A percentile compares a stretch with the other conserved stretches of the same genome.
Conservation (phyloP, 30 jellyfish, hydroid and myxozoan species). For the Pseudorhiza aurosa region DNA sequence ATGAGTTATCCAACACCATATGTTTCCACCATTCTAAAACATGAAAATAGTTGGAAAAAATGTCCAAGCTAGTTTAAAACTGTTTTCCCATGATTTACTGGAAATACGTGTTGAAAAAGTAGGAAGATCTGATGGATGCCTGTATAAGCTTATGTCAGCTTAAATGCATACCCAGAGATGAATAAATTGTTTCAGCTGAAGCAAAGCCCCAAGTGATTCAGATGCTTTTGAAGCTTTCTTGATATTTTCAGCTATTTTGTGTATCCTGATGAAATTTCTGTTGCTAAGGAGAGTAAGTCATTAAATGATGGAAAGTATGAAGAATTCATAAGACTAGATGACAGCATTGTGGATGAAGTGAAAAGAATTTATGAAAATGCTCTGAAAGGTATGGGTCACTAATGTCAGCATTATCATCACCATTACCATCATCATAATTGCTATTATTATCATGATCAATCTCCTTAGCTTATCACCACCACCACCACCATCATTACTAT, state of each 20-base stretch:
- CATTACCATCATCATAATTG: too few species aligned
- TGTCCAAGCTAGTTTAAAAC: too few species aligned
- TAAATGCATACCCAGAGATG: too few species aligned
- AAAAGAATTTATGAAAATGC: constrained; percentile 34
- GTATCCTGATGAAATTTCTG: constrained; percentile 63
- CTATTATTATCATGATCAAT: too few species aligned
- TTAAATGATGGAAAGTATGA: constrained; percentile 89
- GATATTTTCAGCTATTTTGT: constrained; percentile 44
- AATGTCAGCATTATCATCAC: too few species aligned
- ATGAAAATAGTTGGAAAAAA: neutral
- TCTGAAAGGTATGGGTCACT: constrained; percentile 20
- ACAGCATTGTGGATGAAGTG: constrained; percentile 42
- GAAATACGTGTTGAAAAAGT: too few species aligned
- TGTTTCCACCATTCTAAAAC: neutral
- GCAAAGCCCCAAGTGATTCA: neutral
- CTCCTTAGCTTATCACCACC: too few species aligned
- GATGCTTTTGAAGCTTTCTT: neutral
- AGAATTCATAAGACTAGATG: constrained; percentile 70
- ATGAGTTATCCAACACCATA: neutral
- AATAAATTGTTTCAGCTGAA: neutral
- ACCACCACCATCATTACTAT: too few species aligned
- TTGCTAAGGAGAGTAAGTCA: neutral
- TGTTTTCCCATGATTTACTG: too few species aligned
- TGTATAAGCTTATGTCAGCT: too few species aligned
- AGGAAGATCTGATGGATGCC: too few species aligned